These are phyloP conservation scores for Meloidogyne floridensis DNA, from an alignment of 1,140 invertebrate species.

Conservation along the genomic window DNA sequence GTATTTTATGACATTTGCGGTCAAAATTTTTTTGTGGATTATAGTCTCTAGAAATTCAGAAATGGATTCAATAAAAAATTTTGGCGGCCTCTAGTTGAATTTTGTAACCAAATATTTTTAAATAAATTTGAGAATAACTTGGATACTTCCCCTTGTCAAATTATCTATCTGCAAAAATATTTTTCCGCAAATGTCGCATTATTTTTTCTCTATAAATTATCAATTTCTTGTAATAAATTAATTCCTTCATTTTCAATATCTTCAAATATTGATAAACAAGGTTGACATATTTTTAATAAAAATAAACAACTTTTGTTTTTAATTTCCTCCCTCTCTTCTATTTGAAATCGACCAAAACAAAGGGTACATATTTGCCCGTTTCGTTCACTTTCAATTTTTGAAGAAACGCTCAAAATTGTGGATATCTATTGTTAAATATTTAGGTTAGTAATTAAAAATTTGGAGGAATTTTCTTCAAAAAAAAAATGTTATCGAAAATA, in stretches of 20 bases:
- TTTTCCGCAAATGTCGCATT: no score
- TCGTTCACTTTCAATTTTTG: slow-evolving; percentile 19
- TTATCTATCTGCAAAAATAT: no score
- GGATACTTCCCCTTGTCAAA: no score
- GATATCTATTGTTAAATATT: neutral
- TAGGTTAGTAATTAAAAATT: no score
- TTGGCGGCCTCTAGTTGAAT: no score
- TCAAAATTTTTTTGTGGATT: no score
- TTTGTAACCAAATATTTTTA: no score
- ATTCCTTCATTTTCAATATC: neutral
- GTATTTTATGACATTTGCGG: neutral
- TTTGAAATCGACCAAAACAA: slow-evolving; percentile 8
- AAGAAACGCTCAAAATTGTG: slow-evolving; percentile 23
- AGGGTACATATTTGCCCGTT: slow-evolving; percentile 6
- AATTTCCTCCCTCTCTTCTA: neutral
- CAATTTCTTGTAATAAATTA: slow-evolving; percentile 9
- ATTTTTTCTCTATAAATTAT: neutral
- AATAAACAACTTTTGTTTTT: neutral
- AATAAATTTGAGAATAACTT: no score
- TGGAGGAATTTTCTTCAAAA: no score
- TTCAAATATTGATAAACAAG: slow-evolving; percentile 7
- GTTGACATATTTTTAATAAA: neutral
- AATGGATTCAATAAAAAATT: no score
- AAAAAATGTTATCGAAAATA: no score
- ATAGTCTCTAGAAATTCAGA: no score